A percentile compares a stretch with the other conserved stretches of the same genome.
phyloP scores from a whole-genome alignment of 1,140 invertebrate species.

The Mercenaria mercenaria region DNA sequence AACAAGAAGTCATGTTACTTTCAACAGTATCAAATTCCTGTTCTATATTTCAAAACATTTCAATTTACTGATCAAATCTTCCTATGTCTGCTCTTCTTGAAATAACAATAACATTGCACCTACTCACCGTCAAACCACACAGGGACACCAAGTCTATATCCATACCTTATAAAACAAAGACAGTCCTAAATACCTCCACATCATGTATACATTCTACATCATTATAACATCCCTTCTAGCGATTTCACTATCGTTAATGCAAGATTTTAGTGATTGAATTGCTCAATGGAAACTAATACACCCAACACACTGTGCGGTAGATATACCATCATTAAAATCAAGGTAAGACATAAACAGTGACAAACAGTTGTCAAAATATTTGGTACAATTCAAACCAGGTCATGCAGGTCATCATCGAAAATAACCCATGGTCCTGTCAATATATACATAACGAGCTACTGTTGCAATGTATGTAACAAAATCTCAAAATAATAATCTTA shows the following conservation, averaged over 20 bases:
- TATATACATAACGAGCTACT: no score
- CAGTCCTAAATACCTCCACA: not conserved
- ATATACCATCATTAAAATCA: not conserved
- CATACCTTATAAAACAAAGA: not conserved
- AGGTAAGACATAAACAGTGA: not conserved
- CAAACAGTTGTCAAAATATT: not conserved
- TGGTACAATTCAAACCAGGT: not conserved
- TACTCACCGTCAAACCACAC: not conserved
- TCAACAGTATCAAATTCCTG: no score
- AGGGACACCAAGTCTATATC: not conserved
- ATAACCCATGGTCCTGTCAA: no score
- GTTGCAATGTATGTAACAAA: no score
- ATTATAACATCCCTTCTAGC: not conserved
- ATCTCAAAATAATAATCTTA: no score
- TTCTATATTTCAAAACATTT: not conserved
- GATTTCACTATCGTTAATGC: not conserved
- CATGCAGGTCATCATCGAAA: not conserved
- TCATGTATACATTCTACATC: not conserved
- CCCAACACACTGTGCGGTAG: not conserved
- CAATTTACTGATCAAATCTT: constrained; percentile 1
- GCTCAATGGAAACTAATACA: not conserved
- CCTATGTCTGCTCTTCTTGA: not conserved
- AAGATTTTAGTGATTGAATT: not conserved
- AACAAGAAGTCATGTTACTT: no score
- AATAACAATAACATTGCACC: not conserved